Percentiles rank a stretch among this genome's conserved stretches.
These are phyloP conservation scores for Hoplostethus mediterraneus DNA, from an alignment of 2,797 vertebrate species.

Conservation along the genomic window DNA sequence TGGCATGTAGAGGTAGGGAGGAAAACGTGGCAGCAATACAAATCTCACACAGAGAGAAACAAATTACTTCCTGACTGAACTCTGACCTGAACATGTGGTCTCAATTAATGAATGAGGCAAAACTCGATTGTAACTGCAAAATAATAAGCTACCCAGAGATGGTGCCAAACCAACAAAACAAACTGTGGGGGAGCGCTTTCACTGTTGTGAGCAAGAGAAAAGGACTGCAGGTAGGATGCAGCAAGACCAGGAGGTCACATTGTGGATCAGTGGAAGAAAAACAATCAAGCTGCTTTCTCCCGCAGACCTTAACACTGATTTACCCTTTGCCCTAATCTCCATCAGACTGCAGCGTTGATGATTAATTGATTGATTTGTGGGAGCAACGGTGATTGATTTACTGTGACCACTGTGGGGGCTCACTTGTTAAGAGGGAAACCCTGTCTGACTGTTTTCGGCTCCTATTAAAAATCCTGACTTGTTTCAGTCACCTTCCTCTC, in stretches of 20 bases:
- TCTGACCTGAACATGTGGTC: no score
- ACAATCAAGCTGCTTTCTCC: constrained; percentile 41
- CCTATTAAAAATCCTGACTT: constrained; percentile 2
- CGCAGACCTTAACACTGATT: constrained; percentile 34
- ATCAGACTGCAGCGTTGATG: constrained; percentile 24
- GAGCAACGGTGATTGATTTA: constrained; percentile 34
- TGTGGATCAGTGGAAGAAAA: constrained; percentile 44
- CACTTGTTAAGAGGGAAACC: background rate
- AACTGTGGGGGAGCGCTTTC: constrained; percentile 25
- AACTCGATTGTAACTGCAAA: no score
- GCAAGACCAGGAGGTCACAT: constrained; percentile 34
- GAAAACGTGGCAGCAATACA: no score
- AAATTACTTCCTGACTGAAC: background rate
- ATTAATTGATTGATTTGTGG: constrained; percentile 57
- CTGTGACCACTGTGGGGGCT: constrained; percentile 10
- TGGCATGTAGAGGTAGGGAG: background rate
- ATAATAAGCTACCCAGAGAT: no score
- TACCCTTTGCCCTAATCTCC: constrained; percentile 36
- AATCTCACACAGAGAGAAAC: background rate
- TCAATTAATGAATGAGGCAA: no score
- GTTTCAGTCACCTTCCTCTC: constrained; percentile 44
- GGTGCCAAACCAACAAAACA: no score
- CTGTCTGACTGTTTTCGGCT: constrained; percentile 4
- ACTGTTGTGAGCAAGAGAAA: constrained; percentile 13
- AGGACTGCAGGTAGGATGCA: constrained; percentile 15